A percentile compares a stretch with the other conserved stretches of the same genome.
Conservation (phyloP, 2,113 vertebrate species). For the Astur gentilis region DNA sequence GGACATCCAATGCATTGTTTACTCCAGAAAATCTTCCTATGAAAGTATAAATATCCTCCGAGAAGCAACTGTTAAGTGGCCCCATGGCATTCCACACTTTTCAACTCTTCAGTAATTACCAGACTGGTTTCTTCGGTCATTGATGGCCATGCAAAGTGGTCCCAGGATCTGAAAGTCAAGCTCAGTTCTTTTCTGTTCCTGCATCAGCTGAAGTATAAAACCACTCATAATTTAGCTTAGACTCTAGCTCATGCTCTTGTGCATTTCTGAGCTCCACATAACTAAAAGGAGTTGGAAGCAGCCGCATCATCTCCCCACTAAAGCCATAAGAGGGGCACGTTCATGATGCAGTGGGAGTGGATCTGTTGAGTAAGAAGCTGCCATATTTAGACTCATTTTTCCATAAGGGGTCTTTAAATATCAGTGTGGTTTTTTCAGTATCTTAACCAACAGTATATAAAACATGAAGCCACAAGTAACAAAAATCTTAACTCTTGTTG, state of each 20-base stretch:
- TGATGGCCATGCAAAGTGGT: not conserved
- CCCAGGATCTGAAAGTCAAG: not conserved
- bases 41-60: not conserved
- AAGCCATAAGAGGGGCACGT: not conserved
- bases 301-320: not conserved
- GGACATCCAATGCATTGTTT: not conserved
- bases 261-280: not conserved
- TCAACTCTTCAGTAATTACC: not conserved
- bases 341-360: not conserved
- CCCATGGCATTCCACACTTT: not conserved
- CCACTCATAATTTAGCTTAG: not conserved
- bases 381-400: not conserved
- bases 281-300: not conserved
- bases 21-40: not conserved
- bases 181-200: not conserved
- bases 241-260: not conserved
- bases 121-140: not conserved
- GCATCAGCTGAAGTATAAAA: not conserved
- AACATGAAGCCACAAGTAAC: not conserved
- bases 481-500: not conserved
- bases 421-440: not conserved
- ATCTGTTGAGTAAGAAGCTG: not conserved
- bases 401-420: not conserved
- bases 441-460: not conserved
- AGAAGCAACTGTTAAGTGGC: not conserved